Conservation (phyloP, 2,888 invertebrate species). For the Zygogramma bicolorata region DNA sequence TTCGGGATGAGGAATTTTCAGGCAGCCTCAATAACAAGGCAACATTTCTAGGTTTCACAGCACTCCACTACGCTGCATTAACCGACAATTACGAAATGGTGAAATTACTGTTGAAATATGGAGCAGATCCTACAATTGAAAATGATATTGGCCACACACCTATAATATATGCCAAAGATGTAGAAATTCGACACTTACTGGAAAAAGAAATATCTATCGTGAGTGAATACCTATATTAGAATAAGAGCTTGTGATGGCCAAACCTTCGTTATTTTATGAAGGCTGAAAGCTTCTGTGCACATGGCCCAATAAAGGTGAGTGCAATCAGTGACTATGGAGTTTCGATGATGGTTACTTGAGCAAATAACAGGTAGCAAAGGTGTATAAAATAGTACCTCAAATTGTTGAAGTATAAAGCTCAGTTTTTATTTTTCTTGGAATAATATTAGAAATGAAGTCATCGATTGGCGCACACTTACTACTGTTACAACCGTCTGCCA, state of each 20-base stretch:
- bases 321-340: too few relatives aligned
- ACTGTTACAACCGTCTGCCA: too few relatives aligned
- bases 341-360: too few relatives aligned
- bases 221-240: conserved; percentile 26
- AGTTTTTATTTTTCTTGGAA: too few relatives aligned
- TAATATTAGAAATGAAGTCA: too few relatives aligned
- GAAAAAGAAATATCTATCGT: conserved; percentile 68
- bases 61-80: conserved; percentile 89
- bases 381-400: too few relatives aligned
- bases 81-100: conserved; percentile 76
- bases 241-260: too few relatives aligned
- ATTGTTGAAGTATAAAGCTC: too few relatives aligned
- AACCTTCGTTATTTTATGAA: too few relatives aligned
- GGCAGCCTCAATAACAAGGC: conserved; percentile 77
- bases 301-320: neutral
- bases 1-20: conserved; percentile 87
- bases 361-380: too few relatives aligned
- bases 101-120: conserved; percentile 76
- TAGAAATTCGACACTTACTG: conserved; percentile 74
- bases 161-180: conserved; percentile 78
- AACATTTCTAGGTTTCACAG: conserved; percentile 86
- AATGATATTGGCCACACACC: conserved; percentile 85
- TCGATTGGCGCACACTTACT: too few relatives aligned
- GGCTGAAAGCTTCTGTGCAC: too few relatives aligned
- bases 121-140: conserved; percentile 80